Conservation (phyloP, 2,113 vertebrate species). For the Dromiciops gliroides region DNA sequence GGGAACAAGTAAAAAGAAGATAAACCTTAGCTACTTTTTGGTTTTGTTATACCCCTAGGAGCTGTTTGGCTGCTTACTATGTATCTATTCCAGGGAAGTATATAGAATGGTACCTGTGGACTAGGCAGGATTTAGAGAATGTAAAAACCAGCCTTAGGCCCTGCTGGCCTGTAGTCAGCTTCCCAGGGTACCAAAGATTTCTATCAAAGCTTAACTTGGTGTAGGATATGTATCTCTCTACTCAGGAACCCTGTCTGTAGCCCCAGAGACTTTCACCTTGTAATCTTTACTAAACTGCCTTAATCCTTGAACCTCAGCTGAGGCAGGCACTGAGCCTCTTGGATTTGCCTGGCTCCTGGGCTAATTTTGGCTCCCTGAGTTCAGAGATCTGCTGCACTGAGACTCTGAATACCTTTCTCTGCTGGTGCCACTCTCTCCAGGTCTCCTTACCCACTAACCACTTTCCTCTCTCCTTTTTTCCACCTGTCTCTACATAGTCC, state of each 20-base stretch:
- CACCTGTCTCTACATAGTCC: not conserved
- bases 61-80: not conserved
- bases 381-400: not conserved
- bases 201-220: not conserved
- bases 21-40: not conserved
- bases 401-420: not conserved
- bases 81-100: not conserved
- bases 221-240: not conserved
- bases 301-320: not conserved
- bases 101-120: not conserved
- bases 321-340: not conserved
- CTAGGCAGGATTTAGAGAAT: not conserved
- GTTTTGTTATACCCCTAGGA: not conserved
- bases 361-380: not conserved
- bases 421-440: not conserved
- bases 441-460: not conserved
- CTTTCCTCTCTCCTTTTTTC: not conserved
- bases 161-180: not conserved
- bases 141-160: not conserved
- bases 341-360: not conserved
- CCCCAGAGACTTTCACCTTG: not conserved
- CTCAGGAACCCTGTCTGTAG: not conserved
- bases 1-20: not conserved
- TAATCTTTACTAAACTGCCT: not conserved
- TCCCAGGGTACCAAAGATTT: not conserved